A percentile compares a stretch with the other conserved stretches of the same genome.
Conservation (phyloP, 2,888 invertebrate genomes). For the Lepidocyrtinus sp. region DNA sequence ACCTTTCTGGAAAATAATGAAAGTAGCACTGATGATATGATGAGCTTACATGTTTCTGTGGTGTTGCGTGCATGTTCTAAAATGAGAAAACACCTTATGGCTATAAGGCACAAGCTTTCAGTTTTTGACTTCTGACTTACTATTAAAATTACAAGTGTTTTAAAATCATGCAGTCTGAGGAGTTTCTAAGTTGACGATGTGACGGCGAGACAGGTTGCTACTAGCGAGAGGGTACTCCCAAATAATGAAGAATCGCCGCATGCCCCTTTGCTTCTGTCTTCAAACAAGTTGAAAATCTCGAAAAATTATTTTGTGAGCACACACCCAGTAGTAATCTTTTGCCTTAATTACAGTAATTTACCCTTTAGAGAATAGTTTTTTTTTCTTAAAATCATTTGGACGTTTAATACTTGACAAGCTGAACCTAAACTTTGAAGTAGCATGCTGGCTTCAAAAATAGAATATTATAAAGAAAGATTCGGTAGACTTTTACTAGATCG, state of each 20-base stretch:
- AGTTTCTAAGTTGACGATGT: not conserved
- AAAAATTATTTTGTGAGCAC: conserved; percentile 32
- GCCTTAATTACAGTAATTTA: conserved; percentile 58
- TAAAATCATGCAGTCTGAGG: not conserved
- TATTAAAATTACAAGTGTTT: not conserved
- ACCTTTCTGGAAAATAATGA: not conserved
- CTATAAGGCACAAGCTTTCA: not conserved
- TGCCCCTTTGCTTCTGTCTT: not conserved
- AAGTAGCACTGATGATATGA: not conserved
- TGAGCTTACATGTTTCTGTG: not conserved
- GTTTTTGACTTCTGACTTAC: not conserved
- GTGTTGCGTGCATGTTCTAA: not conserved
- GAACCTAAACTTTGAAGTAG: not conserved
- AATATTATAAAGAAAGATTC: conserved; percentile 25
- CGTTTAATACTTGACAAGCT: not conserved
- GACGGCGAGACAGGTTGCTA: not conserved
- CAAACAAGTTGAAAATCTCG: not conserved
- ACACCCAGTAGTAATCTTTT: conserved; percentile 57
- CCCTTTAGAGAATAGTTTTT: conserved; percentile 18
- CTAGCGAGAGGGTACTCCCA: not conserved
- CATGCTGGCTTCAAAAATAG: not conserved
- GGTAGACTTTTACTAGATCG: conserved; percentile 24
- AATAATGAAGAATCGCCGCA: not conserved
- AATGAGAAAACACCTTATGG: not conserved
- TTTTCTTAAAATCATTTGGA: conserved; percentile 30